Conservation (phyloP, 2,888 invertebrate genomes). For the Hanleya hanleyi region DNA sequence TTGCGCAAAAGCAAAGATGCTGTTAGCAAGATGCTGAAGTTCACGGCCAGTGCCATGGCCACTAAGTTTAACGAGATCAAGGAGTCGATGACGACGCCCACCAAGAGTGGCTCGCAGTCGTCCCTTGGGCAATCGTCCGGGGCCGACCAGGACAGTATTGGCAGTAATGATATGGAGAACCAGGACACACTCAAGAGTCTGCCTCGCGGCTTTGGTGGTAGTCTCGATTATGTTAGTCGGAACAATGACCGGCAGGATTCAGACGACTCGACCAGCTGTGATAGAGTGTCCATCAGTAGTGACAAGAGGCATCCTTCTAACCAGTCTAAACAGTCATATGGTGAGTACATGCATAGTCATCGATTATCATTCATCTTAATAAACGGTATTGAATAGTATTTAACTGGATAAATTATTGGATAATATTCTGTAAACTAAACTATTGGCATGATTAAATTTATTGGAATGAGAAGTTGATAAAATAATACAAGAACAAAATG, state of each 20-base stretch:
- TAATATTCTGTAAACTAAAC: no score
- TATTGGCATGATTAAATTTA: no score
- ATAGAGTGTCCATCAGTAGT: background rate
- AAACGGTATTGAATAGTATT: no score
- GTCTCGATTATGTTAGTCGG: conserved; percentile 44
- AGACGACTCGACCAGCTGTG: background rate
- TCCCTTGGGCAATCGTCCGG: conserved; percentile 49
- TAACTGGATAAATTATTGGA: no score
- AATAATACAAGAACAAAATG: no score
- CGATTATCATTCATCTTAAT: no score
- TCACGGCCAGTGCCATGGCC: conserved; percentile 56
- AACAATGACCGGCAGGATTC: conserved; percentile 31
- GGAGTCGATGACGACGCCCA: conserved; percentile 64
- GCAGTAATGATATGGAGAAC: conserved; percentile 42
- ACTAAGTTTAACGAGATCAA: conserved; percentile 65
- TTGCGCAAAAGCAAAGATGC: conserved; percentile 52
- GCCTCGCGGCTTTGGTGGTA: conserved; percentile 29
- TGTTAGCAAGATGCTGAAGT: conserved; percentile 59
- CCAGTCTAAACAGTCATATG: background rate
- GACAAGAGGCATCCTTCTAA: background rate
- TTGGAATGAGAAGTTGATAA: no score
- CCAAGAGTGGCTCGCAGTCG: conserved; percentile 53
- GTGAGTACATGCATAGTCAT: no score
- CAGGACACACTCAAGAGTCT: conserved; percentile 3
- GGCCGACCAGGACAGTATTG: conserved; percentile 49